Base-by-base conservation (phyloP, 2,888 invertebrate species). In the Oxytorus armatus region DNA sequence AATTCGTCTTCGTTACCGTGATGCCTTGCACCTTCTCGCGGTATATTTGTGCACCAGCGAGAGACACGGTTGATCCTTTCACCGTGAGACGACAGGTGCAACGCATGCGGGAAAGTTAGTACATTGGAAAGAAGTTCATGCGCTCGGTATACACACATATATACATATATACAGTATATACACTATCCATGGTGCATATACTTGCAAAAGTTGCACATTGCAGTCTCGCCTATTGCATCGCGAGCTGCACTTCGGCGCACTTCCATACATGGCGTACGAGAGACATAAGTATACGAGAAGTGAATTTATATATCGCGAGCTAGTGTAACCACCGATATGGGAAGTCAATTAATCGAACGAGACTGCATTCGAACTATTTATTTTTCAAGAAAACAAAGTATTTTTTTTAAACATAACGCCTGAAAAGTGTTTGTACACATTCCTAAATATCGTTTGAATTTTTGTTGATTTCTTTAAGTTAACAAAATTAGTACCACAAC, bases 61-160 rank as follows among this genome's bases (percentile, higher is more conserved):
- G 25, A 66, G 36, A 39, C 61, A 73, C 82, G 42, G 63, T 74
- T 83, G 77, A 85, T 87, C 88, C 88, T 88, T 88, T 88, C 89
- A 87, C 89, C 86, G 18, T 69, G 68, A 79, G 51, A 82, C 74
- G 82, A 84, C 89, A 89, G 89, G 89, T 89, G 88, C 84, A 84
- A 85, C 82, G 82, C 82, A 81, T 82, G 77, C 80, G 79, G 77
- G 81, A 85, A 85, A 82, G 86, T 84, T 85, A 86, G 86, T 85
- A 86, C 79, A 69, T 63, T 75, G n/a, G 69, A 74, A 74, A 77
- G 57, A 75, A 70, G 77, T 74, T 49, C 74, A 79, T 73, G 77
- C 77, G 29, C 63, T 10, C 39, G 4, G 23, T 55, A 53, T 18
- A 53, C 21, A 53, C 1, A 69, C 16, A 42, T n/a, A 42, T 10